Conservation (phyloP, 2,113 vertebrate species). For the Azemiops feae region DNA sequence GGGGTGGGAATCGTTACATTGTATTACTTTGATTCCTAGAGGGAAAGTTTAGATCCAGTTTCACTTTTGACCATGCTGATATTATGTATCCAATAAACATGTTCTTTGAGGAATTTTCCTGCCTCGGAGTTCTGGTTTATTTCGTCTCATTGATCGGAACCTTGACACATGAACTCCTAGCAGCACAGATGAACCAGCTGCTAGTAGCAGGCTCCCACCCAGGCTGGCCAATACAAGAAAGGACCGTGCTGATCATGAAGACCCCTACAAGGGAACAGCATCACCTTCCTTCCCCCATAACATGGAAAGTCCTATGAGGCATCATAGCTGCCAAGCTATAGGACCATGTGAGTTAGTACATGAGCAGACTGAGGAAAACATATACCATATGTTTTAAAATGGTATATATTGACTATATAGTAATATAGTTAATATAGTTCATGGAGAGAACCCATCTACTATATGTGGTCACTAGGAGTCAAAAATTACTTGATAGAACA, state of each 20-base stretch:
- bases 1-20: too few relatives aligned
- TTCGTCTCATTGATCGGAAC: too few relatives aligned
- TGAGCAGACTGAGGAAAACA: background rate
- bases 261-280: background rate
- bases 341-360: background rate
- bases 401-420: background rate
- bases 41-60: too few relatives aligned
- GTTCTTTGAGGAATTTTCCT: too few relatives aligned
- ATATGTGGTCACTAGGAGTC: background rate
- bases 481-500: background rate
- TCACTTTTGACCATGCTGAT: too few relatives aligned
- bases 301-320: background rate
- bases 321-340: background rate
- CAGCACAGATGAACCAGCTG: background rate
- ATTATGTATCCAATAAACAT: too few relatives aligned
- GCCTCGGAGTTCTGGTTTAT: too few relatives aligned
- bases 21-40: too few relatives aligned
- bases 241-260: background rate
- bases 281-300: background rate
- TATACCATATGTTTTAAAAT: background rate
- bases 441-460: background rate
- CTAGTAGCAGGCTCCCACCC: background rate
- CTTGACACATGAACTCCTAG: background rate
- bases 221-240: background rate
- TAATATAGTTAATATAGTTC: background rate